These are phyloP conservation scores for Ctenochaetus hawaiiensis DNA, from an alignment of 2,797 vertebrate genomes.

Conservation along the genomic window DNA sequence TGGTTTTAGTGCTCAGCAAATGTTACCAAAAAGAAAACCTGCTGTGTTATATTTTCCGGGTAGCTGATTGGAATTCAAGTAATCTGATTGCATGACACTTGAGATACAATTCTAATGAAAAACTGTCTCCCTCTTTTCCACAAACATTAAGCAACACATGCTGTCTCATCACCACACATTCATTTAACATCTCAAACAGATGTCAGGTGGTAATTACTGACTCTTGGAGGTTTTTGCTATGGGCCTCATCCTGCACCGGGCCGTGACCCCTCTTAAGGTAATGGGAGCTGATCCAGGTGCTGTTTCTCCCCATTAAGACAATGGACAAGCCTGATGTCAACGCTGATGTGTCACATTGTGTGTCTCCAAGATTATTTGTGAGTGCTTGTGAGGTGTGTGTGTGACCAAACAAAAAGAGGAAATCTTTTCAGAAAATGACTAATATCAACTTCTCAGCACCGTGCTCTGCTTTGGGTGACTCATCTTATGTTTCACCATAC, in stretches of 20 bases:
- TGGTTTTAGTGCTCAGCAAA: too few relatives aligned
- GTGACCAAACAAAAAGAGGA: not conserved
- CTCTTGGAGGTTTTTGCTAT: conserved; percentile 28
- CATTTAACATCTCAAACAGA: conserved; percentile 54
- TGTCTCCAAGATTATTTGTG: too few relatives aligned
- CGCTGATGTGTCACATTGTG: not conserved
- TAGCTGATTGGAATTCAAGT: too few relatives aligned
- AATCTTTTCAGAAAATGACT: not conserved
- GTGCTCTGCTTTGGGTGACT: not conserved
- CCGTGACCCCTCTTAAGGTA: conserved; percentile 60
- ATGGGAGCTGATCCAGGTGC: conserved; percentile 64
- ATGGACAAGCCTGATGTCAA: conserved; percentile 18
- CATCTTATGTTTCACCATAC: not conserved
- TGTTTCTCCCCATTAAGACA: conserved; percentile 24
- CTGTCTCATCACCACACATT: conserved; percentile 22
- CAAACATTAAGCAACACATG: not conserved
- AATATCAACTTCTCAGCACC: not conserved
- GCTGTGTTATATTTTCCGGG: too few relatives aligned
- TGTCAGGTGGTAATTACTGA: conserved; percentile 59
- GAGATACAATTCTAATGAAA: too few relatives aligned
- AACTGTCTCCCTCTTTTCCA: too few relatives aligned
- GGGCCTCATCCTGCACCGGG: conserved; percentile 34
- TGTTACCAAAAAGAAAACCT: too few relatives aligned
- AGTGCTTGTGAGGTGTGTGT: too few relatives aligned
- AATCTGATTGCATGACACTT: too few relatives aligned